Base-by-base conservation (phyloP, 2,888 invertebrate genomes). In the Athrips mouffetella region DNA sequence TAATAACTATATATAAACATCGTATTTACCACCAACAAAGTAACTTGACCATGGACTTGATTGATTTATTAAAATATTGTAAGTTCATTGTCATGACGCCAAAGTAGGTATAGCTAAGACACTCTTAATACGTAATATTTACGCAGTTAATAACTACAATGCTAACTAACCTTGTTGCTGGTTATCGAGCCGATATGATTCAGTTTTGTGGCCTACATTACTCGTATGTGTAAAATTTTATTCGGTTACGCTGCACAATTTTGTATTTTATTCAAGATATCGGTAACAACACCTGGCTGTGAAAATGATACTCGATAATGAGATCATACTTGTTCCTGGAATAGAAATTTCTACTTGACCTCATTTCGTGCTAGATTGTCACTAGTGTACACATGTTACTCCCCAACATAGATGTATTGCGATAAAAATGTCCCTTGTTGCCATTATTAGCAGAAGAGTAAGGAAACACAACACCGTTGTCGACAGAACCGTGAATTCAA, bases 221-320 rank as follows among this genome's bases (percentile, higher is more conserved):
- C 16, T 31, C 27, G n/a, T 23, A 10, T n/a, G 10, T 16, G 29
- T 29, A 20, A 31, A 45, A 44, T 44, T 30, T 3, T 3, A 10
- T 29, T 29, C n/a, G n/a, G 2, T 33, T 31, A n/a, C n/a, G n/a
- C n/a, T n/a, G 31, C 31, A 31, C 10, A 15, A 45, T 33, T 8
- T 20, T 29, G 33, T 31, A 33, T 15, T 18, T 29, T 42, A 11
- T 30, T 18, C 25, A 18, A 20, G 25, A 29, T 18, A 42, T 8
- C 11, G 27, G 25, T 42, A 42, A 42, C 40, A 16, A 27, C 30
- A 42, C 45, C 49, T 45, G 49, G 49, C 45, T 45, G 16, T 45
- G 27, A 39, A 31, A 42, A 48, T 44, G 49, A 52, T 57, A 52
- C 50, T 55, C 33, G 50, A 48, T 40, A 50, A 53, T 47, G 40